Base-by-base conservation (phyloP, 2,888 invertebrate genomes). In the Scrobipalpa costella region DNA sequence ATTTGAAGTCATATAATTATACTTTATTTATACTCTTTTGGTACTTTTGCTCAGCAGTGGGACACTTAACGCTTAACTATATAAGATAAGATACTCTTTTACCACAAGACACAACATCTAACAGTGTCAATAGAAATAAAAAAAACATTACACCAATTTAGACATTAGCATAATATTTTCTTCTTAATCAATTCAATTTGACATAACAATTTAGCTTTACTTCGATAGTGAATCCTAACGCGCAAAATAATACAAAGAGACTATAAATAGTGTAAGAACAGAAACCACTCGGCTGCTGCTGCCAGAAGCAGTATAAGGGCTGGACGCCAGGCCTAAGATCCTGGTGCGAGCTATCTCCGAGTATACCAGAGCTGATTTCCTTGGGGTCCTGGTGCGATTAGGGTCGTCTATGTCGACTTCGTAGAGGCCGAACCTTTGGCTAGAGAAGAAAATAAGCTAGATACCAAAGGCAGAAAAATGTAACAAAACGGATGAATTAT, bases 291-390 rank as follows among this genome's bases (percentile, higher is more conserved):
- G n/a, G 15, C 17, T 38, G 13, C 40, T 27, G 13, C 44, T 59
- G 15, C n/a, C 27, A 13, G 59, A 7, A 15, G 44, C 58, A 17
- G 7, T 11, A 11, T 50, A 61, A 5, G 52, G 61, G n/a, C 52
- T 21, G 38, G 21, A 52, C 1, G 7, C 9, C 13, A 36, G 21
- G 61, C 52, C 61, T 13, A 61, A 38, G 15, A 0, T 36, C 7
- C 61, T 52, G 8, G 33, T 38, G 36, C 52, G n/a, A 15, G 21
- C 50, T 11, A 61, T 61, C 52, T 61, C 61, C 8, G 50, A 50
- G 15, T 61, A 61, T 0, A 52, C 52, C 11, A 52, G 17, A 13
- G 61, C 61, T n/a, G 61, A 61, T n/a, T 61, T 61, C 19, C 61
- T 61, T 8, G 61, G 38, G 11, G 52, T 61, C 17, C 61, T 36